Evolutionary conservation across 1,140 invertebrate genomes (phyloP), one percentile per base, ranked within the genome.

Genomic region (Cydia fagiglandana): DNA sequence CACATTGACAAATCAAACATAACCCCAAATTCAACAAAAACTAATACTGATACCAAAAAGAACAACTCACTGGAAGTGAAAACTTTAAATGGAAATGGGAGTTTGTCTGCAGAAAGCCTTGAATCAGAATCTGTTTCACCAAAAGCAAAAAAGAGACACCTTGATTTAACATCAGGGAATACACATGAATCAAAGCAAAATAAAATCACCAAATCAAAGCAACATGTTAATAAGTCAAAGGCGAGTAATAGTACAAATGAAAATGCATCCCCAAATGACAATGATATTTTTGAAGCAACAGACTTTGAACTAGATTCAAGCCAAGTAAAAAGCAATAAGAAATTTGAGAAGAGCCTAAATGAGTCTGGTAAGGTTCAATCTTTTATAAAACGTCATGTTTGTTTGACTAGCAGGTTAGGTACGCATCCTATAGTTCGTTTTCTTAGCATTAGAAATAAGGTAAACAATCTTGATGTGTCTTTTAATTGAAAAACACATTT

Each of bases 331-430:
- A 78, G 87, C 79, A 81, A 83, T 70, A 76, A 75, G 64, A 88
- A 89, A 82, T 38, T 86, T 50, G 81, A 91, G 74, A 83, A 81
- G 75, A 89, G 86, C 75, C 75, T 91, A 13, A 90, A 91, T 87
- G 86, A 91, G 73, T 88, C 88, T 78, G 86, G 91, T 91, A 86
- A 75, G 30, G 6, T n/a, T 61, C 7, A 56, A 30, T 20, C 12
- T 61, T 68, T 13, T 47, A 15, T 68, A 47, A 47, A 28, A 28
- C 15, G 30, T 75, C 1, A 66, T 41, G 28, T 10, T 61, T 66
- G n/a, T 68, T 66, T 20, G 20, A 50, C 17, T 24, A 13, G 12
- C 4, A 13, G 10, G 15, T 61, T 15, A 24, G 10, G 30, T 50
- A 68, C 28, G 74, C 68, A 70, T 73, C 64, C 7, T 64, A 73